Evolutionary conservation across 2,888 invertebrate species (phyloP), one percentile per base, ranked within the genome.

Genomic region (Drosophila quasianomalipes): DNA sequence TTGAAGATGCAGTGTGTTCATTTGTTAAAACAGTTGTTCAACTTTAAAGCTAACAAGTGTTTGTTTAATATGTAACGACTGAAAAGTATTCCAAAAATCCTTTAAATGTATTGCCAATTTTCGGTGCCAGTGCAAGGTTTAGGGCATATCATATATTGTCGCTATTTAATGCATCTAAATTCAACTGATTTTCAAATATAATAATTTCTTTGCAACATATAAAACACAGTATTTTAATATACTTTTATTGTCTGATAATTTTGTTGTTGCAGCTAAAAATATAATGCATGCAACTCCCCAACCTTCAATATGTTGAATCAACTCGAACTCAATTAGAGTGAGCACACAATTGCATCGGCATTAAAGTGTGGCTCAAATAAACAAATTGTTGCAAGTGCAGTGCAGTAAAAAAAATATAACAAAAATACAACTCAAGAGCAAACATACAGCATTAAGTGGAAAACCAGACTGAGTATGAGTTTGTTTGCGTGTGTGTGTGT

Each of bases 321-420:
- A 79, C 68, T 76, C 26, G 53, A 76, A 57, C 35, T 47, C 60
- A 73, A 79, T 79, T 79, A 69, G 72, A 72, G 61, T 65, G 54
- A 10, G 59, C 64, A 70, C 37, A 80, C 76, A 78, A 66, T 49
- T 52, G 74, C 63, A 54, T 44, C 47, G 51, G 33, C 67, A 62
- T 61, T 63, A 51, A 35, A 59, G 44, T 69, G 60, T 44, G 30
- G 26, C 44, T 26, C 26, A 65, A 52, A 52, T 51, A 57, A 55
- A 57, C 53, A 69, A 73, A 74, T 66, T 66, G 67, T 60, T 74
- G 71, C 41, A 51, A 37, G 59, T 67, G 47, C 59, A 60, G 53
- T 61, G 67, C 61, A 53, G 62, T 62, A 62, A 51, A 60, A 75
- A 41, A 49, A 35, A 53, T 37, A 35, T 49, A 44, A 37, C 55